These are phyloP conservation scores for Rhinella marina DNA, from an alignment of 2,797 vertebrate genomes.

Conservation along the genomic window DNA sequence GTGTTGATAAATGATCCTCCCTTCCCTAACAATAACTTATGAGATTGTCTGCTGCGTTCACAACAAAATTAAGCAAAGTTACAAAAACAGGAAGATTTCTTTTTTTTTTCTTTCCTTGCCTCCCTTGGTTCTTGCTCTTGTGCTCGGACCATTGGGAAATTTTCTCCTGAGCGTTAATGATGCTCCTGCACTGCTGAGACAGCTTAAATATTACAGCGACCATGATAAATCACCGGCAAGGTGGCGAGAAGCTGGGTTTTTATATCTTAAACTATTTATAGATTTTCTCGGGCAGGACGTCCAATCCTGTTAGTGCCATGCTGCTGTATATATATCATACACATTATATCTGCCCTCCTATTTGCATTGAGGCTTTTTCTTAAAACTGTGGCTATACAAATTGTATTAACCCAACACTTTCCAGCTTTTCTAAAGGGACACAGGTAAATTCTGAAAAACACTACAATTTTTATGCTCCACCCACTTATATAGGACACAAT, in stretches of 20 bases:
- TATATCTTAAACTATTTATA: constrained; percentile 60
- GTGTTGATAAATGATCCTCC: constrained; percentile 29
- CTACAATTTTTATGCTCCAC: neutral
- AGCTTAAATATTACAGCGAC: constrained; percentile 56
- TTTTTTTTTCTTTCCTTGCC: neutral
- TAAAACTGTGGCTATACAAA: neutral
- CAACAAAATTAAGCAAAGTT: constrained; percentile 49
- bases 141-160: constrained; percentile 49
- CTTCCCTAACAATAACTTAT: constrained; percentile 36
- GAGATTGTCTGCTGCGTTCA: constrained; percentile 5
- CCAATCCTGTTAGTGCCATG: constrained; percentile 41
- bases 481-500: neutral
- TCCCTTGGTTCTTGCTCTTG: constrained; percentile 8
- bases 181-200: constrained; percentile 53
- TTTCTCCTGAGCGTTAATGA: constrained; percentile 48
- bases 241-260: constrained; percentile 37
- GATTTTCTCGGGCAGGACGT: constrained; percentile 39
- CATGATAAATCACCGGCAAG: constrained; percentile 54
- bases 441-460: neutral
- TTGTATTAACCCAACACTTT: neutral
- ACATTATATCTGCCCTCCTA: too few relatives aligned
- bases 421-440: neutral
- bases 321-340: constrained; percentile 22
- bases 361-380: neutral
- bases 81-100: constrained; percentile 12